phyloP scores from a whole-genome alignment of 2,797 vertebrate species.

The Garrulus glandarius region DNA sequence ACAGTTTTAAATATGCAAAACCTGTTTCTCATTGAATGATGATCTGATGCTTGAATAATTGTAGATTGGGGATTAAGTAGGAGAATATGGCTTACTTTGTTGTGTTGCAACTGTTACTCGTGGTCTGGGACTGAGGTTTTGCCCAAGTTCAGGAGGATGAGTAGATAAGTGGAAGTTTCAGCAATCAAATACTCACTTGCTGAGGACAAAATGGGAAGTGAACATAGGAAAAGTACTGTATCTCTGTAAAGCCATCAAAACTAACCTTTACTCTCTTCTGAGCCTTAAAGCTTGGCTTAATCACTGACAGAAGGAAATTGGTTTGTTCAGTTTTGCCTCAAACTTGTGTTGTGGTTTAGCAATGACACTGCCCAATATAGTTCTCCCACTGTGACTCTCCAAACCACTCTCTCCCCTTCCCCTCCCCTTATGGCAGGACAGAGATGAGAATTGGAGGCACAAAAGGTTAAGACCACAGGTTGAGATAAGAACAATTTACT shows the following conservation, averaged over 20 bases:
- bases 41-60: neutral
- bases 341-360: neutral
- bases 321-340: neutral
- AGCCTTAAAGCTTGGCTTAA: neutral
- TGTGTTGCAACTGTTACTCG: neutral
- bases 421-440: accelerated
- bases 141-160: neutral
- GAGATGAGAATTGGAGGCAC: neutral
- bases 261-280: neutral
- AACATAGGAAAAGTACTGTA: neutral
- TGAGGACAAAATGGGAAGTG: neutral
- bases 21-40: neutral
- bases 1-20: neutral
- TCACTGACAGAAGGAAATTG: neutral
- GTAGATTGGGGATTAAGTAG: neutral
- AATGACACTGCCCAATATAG: accelerated
- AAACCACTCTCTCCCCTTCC: neutral
- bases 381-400: neutral
- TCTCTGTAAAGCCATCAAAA: neutral
- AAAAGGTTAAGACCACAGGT: neutral
- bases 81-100: neutral
- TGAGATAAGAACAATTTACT: neutral
- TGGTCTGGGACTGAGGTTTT: neutral
- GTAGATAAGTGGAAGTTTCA: neutral
- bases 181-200: neutral